These are phyloP conservation scores for Porites rus DNA, from an alignment of 92 coral and sea anemone genomes.

Conservation along the genomic window DNA sequence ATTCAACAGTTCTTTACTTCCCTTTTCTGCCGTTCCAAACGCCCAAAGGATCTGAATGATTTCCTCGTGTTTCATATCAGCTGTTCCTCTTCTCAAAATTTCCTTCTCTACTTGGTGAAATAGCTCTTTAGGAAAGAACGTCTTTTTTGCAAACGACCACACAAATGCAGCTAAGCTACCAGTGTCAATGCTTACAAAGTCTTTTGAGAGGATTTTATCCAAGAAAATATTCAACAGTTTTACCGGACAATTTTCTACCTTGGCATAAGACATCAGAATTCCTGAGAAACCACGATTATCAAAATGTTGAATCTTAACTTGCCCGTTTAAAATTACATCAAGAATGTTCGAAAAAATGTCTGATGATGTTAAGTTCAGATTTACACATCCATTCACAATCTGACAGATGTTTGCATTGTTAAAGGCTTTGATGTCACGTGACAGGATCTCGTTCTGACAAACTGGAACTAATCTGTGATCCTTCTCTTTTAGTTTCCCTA, in stretches of 20 bases:
- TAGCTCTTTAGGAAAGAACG: not conserved
- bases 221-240: constrained; percentile 13
- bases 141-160: constrained; percentile 15
- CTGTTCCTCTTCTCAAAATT: not conserved
- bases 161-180: not conserved
- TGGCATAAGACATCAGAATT: constrained; percentile 7
- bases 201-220: constrained; percentile 14
- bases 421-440: not conserved
- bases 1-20: constrained; percentile 6
- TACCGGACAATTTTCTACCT: not conserved
- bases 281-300: not conserved
- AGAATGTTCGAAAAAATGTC: not conserved
- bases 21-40: not conserved
- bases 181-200: not conserved
- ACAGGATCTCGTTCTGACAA: constrained; percentile 23
- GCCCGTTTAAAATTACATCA: constrained; percentile 5
- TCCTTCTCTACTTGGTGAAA: constrained; percentile 21
- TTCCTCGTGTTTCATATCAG: not conserved
- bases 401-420: not conserved
- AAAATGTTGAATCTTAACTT: not conserved
- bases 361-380: not conserved
- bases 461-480: constrained; percentile 6
- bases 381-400: constrained; percentile 28
- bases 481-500: constrained; percentile 18
- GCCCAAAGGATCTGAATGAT: constrained; percentile 10